These are phyloP conservation scores for Panthera tigris DNA, from an alignment of 2,113 vertebrate species.

Conservation along the genomic window DNA sequence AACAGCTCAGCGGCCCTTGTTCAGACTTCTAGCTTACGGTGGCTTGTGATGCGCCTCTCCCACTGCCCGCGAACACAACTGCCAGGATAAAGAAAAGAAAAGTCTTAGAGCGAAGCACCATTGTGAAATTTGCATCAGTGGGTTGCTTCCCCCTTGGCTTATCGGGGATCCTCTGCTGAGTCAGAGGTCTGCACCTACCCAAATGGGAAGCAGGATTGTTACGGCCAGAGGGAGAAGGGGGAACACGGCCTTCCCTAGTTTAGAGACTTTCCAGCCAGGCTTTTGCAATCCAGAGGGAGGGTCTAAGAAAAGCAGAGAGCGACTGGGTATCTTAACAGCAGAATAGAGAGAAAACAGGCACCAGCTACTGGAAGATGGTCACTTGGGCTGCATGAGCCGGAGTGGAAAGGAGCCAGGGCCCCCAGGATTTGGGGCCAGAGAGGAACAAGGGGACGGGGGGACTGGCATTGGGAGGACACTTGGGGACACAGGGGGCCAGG, in stretches of 20 bases:
- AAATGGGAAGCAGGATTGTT: fast-evolving
- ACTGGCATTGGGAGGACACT: no score
- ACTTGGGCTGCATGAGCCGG: not conserved
- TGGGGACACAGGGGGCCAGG: no score
- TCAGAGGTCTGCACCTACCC: not conserved
- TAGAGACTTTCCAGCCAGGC: not conserved
- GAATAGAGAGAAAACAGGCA: not conserved
- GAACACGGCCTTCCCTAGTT: no score
- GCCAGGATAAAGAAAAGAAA: not conserved
- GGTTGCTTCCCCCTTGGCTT: not conserved
- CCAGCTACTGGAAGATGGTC: not conserved
- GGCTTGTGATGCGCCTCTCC: not conserved
- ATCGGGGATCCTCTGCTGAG: not conserved
- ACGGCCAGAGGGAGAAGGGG: not conserved
- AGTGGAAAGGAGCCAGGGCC: not conserved
- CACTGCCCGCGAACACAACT: fast-evolving
- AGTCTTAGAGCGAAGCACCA: not conserved
- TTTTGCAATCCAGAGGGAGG: not conserved
- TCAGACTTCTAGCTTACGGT: fast-evolving
- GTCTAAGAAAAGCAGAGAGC: not conserved
- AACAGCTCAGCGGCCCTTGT: not conserved
- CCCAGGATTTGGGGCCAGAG: not conserved
- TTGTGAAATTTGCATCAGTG: fast-evolving
- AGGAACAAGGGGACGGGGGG: no score
- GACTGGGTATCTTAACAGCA: fast-evolving